phyloP scores from a whole-genome alignment of 2,888 invertebrate species.

The Zelleria hepariella region DNA sequence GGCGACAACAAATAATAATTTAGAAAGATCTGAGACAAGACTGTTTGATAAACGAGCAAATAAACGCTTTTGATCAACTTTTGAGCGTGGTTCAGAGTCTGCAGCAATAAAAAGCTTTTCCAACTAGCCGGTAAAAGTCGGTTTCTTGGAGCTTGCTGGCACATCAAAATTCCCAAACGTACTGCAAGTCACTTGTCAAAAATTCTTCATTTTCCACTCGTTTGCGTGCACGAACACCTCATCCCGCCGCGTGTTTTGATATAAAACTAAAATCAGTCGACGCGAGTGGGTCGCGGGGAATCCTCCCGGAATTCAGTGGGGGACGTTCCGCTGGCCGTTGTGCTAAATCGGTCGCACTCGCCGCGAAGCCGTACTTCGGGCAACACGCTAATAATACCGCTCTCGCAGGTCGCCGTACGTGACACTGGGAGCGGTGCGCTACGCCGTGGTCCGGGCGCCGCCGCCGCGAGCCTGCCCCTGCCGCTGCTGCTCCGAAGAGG shows the following conservation, averaged over 20 bases:
- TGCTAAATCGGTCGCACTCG: constrained; percentile 64
- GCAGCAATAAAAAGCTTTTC: no score
- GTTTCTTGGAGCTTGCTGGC: not conserved
- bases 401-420: constrained; percentile 71
- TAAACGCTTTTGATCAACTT: no score
- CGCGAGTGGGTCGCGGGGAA: constrained; percentile 63
- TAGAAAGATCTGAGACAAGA: no score
- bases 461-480: constrained; percentile 71
- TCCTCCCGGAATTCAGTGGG: constrained; percentile 62
- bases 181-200: constrained; percentile 1
- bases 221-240: not conserved
- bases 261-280: constrained; percentile 43
- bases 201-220: not conserved
- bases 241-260: constrained; percentile 26
- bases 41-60: no score
- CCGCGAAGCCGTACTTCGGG: constrained; percentile 54
- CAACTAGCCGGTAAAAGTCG: no score
- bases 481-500: constrained; percentile 71
- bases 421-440: constrained; percentile 79
- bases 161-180: not conserved
- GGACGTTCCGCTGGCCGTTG: constrained; percentile 50
- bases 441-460: constrained; percentile 77
- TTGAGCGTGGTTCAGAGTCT: no score
- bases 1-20: no score
- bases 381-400: constrained; percentile 47